These are phyloP conservation scores for Trissolcus brochymenae DNA, from an alignment of 2,888 invertebrate species.

Conservation along the genomic window DNA sequence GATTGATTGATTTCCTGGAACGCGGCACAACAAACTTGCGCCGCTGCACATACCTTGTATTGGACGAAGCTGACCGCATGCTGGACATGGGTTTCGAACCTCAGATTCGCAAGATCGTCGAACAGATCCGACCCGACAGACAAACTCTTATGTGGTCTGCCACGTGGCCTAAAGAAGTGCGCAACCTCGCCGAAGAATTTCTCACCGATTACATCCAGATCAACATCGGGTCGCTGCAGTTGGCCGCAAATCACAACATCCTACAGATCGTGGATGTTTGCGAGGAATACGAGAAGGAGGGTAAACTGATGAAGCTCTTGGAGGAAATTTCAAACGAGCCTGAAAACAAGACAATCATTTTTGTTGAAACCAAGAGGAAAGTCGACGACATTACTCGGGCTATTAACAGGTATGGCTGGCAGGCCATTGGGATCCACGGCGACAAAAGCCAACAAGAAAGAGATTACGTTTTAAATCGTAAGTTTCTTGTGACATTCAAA, in stretches of 20 bases:
- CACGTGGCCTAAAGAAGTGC: conserved; percentile 84
- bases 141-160: conserved; percentile 76
- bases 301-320: conserved; percentile 79
- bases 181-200: conserved; percentile 82
- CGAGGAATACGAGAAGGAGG: conserved; percentile 80
- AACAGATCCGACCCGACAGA: conserved; percentile 80
- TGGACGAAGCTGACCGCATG: conserved; percentile 82
- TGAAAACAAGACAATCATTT: conserved; percentile 82
- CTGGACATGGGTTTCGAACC: conserved; percentile 83
- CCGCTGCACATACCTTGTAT: conserved; percentile 79
- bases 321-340: conserved; percentile 80
- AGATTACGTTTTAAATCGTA: conserved; percentile 80
- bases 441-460: conserved; percentile 82
- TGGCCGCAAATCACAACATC: conserved; percentile 85
- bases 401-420: conserved; percentile 79
- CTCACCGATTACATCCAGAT: conserved; percentile 81
- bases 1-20: conserved; percentile 80
- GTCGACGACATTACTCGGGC: conserved; percentile 81
- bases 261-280: conserved; percentile 83
- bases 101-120: conserved; percentile 80
- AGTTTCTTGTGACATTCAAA: conserved; percentile 53
- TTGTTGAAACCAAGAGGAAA: conserved; percentile 83
- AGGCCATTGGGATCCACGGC: conserved; percentile 81
- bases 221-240: conserved; percentile 82
- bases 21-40: conserved; percentile 76